A percentile compares a stretch with the other conserved stretches of the same genome.
Evolutionary conservation across 2,113 vertebrate genomes (phyloP).

Genomic region (Pterocles burchelli): DNA sequence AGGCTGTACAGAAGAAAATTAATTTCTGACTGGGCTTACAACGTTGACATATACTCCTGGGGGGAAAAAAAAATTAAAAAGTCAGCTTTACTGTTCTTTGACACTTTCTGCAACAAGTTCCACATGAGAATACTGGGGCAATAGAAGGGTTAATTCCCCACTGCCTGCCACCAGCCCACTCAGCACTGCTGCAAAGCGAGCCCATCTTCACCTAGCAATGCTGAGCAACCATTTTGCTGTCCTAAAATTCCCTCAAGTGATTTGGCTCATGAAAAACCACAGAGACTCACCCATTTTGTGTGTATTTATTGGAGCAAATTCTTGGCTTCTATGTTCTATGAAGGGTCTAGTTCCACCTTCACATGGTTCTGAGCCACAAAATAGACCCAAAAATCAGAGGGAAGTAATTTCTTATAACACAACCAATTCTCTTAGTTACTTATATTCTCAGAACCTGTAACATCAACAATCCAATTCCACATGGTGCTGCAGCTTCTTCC

Average conservation of each 20-base stretch:
- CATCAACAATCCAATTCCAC: not conserved
- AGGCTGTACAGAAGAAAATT: not conserved
- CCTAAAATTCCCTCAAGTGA: no score
- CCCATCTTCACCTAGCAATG: not conserved
- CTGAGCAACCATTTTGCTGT: not conserved
- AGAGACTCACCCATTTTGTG: not conserved
- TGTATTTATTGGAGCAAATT: not conserved
- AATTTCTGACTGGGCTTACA: not conserved
- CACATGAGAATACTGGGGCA: not conserved
- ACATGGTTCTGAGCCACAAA: not conserved
- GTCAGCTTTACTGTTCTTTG: not conserved
- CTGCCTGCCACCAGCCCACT: not conserved
- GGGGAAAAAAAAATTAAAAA: no score
- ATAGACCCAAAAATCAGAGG: not conserved
- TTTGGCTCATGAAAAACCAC: not conserved
- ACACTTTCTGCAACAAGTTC: not conserved
- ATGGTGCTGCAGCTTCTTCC: not conserved
- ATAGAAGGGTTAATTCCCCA: not conserved
- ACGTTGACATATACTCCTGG: not conserved
- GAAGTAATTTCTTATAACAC: not conserved
- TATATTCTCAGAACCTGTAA: not conserved
- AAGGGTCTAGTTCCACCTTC: not conserved
- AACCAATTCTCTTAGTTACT: not conserved
- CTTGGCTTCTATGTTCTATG: not conserved
- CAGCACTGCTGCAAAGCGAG: not conserved